phyloP scores from a whole-genome alignment of 1,140 invertebrate species.

The Drosophila insularis region DNA sequence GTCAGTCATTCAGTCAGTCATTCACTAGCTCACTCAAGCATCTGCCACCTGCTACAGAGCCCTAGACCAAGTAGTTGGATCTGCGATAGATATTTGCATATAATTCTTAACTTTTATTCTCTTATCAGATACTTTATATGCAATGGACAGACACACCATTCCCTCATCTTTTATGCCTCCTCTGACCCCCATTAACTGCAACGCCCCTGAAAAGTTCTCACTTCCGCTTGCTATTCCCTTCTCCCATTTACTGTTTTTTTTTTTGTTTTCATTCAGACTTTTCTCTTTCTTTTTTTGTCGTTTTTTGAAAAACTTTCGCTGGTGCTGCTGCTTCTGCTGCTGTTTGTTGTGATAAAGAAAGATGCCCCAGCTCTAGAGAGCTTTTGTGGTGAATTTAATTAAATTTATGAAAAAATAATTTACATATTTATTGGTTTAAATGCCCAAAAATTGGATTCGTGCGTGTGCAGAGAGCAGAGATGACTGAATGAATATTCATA shows the following conservation, averaged over 20 bases:
- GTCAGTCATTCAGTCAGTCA: conserved; percentile 24
- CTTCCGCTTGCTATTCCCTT: conserved; percentile 12
- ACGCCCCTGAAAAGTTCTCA: conserved; percentile 16
- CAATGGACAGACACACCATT: neutral
- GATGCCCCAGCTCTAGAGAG: conserved; percentile 41
- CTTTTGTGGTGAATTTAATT: conserved; percentile 77
- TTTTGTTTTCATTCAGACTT: neutral
- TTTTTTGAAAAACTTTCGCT: conserved; percentile 47
- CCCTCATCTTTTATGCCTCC: neutral
- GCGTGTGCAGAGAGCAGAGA: conserved; percentile 15
- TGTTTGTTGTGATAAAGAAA: conserved; percentile 43
- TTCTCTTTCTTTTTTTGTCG: neutral
- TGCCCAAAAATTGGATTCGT: conserved; percentile 58
- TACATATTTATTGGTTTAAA: conserved; percentile 80
- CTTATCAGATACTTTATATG: conserved; percentile 18
- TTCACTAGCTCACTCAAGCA: conserved; percentile 44
- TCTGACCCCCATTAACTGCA: neutral
- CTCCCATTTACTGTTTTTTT: too few species aligned
- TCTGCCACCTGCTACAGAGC: conserved; percentile 62
- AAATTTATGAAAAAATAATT: conserved; percentile 81
- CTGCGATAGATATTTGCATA: conserved; percentile 72
- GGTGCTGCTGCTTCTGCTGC: conserved; percentile 33
- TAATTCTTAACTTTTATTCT: conserved; percentile 69
- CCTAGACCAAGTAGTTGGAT: conserved; percentile 23
- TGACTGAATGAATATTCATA: conserved; percentile 19